A percentile compares a stretch with the other conserved stretches of the same genome.
Conservation (phyloP, 2,797 vertebrate genomes). For the Pipistrellus kuhlii region DNA sequence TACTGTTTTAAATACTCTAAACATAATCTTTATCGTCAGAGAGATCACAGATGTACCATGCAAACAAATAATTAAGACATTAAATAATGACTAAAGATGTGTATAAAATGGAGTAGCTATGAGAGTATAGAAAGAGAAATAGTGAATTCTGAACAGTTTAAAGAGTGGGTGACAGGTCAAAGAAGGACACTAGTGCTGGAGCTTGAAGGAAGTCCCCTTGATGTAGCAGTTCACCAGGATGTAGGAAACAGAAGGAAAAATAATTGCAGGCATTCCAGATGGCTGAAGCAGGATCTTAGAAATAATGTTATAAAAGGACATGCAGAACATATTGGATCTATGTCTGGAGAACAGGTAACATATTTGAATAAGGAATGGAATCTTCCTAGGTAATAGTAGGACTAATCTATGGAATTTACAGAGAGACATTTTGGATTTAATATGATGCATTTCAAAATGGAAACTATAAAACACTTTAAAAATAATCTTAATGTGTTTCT, state of each 20-base stretch:
- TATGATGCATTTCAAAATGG: background rate
- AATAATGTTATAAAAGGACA: background rate
- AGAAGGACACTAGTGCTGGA: background rate
- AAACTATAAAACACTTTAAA: background rate
- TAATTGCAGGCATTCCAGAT: background rate
- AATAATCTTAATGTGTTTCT: constrained; percentile 8
- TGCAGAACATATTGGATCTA: background rate
- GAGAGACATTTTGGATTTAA: background rate
- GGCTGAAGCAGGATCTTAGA: background rate
- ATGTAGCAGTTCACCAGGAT: background rate
- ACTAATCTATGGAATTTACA: background rate
- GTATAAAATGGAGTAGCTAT: background rate
- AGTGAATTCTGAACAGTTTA: background rate
- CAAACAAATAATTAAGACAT: background rate
- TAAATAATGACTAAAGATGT: constrained; percentile 15
- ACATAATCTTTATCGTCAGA: background rate
- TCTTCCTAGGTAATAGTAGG: background rate
- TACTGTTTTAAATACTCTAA: background rate
- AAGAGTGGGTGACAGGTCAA: background rate
- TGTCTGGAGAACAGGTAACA: background rate
- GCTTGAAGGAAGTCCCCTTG: background rate
- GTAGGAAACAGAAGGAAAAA: background rate
- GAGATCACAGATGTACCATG: background rate
- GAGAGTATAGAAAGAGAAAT: background rate
- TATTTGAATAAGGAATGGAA: background rate